Conservation (phyloP, 2,113 vertebrate genomes). For the Aptenodytes patagonicus region DNA sequence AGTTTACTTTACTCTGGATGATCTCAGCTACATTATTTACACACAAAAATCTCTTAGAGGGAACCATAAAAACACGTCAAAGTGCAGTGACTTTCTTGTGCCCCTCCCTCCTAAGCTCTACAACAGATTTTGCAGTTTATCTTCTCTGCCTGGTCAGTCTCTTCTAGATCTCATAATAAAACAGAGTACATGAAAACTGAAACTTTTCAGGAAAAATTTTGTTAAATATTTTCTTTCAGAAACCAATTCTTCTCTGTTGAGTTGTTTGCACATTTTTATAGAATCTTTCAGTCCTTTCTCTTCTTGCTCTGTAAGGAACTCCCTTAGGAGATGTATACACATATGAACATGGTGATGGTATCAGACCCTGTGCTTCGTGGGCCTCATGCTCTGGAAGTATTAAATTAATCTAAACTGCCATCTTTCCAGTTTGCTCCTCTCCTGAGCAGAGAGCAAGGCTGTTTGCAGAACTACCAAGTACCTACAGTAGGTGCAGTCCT, state of each 20-base stretch:
- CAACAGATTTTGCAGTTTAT: slow-evolving; percentile 8
- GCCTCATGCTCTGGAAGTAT: background rate
- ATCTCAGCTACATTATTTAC: slow-evolving; percentile 55
- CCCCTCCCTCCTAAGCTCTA: background rate
- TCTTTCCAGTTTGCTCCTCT: background rate
- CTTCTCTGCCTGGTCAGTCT: background rate
- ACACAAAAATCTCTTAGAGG: slow-evolving; percentile 27
- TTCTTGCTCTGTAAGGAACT: background rate
- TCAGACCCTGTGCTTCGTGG: background rate
- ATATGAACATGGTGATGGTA: background rate
- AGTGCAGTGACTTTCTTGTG: background rate
- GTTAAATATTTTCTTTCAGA: background rate
- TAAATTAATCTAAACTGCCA: background rate
- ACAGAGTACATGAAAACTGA: background rate
- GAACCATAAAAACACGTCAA: slow-evolving; percentile 51
- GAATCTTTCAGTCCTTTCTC: background rate
- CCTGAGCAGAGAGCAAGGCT: background rate
- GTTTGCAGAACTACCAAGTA: background rate
- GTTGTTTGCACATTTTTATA: background rate
- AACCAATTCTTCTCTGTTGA: background rate
- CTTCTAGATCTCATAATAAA: background rate
- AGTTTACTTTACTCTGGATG: slow-evolving; percentile 36
- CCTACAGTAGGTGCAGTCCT: background rate
- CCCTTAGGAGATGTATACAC: background rate
- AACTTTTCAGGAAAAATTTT: background rate